Percentiles rank a stretch among this genome's conserved stretches.
phyloP scores from a whole-genome alignment of 2,797 vertebrate species.

The Anguilla pacifica region DNA sequence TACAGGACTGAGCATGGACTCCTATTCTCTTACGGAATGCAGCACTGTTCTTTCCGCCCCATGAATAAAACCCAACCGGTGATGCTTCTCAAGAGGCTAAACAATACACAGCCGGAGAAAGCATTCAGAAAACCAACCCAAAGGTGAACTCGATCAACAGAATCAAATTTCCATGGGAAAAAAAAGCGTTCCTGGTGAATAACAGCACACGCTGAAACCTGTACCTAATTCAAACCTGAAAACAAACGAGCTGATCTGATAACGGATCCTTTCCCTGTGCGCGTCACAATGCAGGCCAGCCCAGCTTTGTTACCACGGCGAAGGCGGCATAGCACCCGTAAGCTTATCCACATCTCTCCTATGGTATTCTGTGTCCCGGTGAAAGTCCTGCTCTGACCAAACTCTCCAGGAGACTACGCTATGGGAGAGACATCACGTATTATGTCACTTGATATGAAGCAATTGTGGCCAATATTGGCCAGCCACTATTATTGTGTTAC shows the following conservation, averaged over 20 bases:
- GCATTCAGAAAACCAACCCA: conserved; percentile 1
- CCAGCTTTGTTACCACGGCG: conserved; percentile 1
- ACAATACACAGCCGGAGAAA: conserved; percentile 11
- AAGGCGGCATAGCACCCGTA: background rate
- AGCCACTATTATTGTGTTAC: background rate
- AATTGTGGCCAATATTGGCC: background rate
- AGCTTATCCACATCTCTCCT: conserved; percentile 2
- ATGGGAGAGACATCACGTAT: background rate
- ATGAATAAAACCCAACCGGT: conserved; percentile 2
- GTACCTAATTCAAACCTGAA: background rate
- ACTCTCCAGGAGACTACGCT: background rate
- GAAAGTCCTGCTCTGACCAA: background rate
- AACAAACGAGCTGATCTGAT: conserved; percentile 16
- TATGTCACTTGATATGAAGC: background rate
- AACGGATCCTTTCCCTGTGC: background rate
- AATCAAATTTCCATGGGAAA: conserved; percentile 26
- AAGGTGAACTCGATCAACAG: conserved; percentile 17
- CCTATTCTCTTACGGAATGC: conserved; percentile 33
- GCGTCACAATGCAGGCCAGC: background rate
- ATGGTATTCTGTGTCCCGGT: background rate
- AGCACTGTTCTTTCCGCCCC: conserved; percentile 50
- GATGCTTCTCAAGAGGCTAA: conserved; percentile 14
- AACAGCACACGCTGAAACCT: background rate
- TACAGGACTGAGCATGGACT: background rate
- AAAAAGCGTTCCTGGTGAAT: background rate